phyloP scores from a whole-genome alignment of 1,140 invertebrate genomes.

The Amyelois transitella region DNA sequence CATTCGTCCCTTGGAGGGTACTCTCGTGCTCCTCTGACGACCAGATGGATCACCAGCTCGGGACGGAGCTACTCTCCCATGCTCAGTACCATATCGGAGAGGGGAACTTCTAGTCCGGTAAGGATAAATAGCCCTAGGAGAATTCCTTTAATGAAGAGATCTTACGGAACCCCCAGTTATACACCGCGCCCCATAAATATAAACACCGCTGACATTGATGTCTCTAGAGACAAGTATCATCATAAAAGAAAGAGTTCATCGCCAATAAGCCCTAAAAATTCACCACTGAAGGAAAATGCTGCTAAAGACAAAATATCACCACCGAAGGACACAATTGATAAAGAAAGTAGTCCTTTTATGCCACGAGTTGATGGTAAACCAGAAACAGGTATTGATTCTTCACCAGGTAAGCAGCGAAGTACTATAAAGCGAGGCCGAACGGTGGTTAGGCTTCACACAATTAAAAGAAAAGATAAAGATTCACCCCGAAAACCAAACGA shows the following conservation, averaged over 20 bases:
- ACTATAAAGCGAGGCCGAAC: slow-evolving; percentile 81
- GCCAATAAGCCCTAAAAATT: slow-evolving; percentile 8
- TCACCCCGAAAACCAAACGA: slow-evolving; percentile 59
- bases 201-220: slow-evolving; percentile 89
- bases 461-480: slow-evolving; percentile 74
- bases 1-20: slow-evolving; percentile 74
- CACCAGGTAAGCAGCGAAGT: slow-evolving; percentile 55
- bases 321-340: slow-evolving; percentile 18
- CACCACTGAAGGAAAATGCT: slow-evolving; percentile 17
- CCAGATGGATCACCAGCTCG: slow-evolving; percentile 45
- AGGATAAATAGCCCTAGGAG: slow-evolving; percentile 62
- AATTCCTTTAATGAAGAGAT: slow-evolving; percentile 43
- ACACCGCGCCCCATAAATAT: slow-evolving; percentile 79
- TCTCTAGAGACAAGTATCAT: slow-evolving; percentile 78
- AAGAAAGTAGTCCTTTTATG: slow-evolving; percentile 46
- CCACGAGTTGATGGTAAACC: slow-evolving; percentile 57
- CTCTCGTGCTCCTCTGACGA: slow-evolving; percentile 49
- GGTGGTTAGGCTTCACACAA: slow-evolving; percentile 81
- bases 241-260: slow-evolving; percentile 33
- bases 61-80: slow-evolving; percentile 80
- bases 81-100: slow-evolving; percentile 83
- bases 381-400: slow-evolving; percentile 58
- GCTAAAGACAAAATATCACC: slow-evolving; percentile 2
- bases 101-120: slow-evolving; percentile 56
- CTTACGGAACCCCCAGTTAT: slow-evolving; percentile 61